Evolutionary conservation across 2,113 vertebrate species (phyloP).

Genomic region (Xenopus laevis): DNA sequence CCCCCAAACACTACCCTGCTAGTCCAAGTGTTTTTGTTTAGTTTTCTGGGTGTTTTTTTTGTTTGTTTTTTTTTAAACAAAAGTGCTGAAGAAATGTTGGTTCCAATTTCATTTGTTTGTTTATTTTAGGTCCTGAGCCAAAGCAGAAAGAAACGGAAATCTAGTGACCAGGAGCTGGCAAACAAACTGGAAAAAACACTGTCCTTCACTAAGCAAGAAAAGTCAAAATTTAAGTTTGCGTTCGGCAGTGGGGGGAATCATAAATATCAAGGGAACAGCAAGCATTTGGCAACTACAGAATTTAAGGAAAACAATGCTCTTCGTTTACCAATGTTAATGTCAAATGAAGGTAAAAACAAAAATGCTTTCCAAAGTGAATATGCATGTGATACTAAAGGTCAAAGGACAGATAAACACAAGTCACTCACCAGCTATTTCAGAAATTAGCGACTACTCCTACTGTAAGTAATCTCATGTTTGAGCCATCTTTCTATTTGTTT

Average conservation of each 20-base stretch:
- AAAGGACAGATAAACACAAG: constrained; percentile 81
- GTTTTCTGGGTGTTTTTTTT: too few relatives aligned
- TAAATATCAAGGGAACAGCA: constrained; percentile 56
- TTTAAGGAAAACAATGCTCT: constrained; percentile 69
- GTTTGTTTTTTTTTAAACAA: too few relatives aligned
- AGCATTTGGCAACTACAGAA: constrained; percentile 60
- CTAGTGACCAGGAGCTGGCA: constrained; percentile 87
- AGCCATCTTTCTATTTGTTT: too few relatives aligned
- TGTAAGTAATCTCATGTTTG: constrained; percentile 72
- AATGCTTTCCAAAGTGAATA: constrained; percentile 71
- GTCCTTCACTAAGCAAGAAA: constrained; percentile 85
- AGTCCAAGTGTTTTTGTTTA: too few relatives aligned
- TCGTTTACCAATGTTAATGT: constrained; percentile 63
- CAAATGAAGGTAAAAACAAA: constrained; percentile 84
- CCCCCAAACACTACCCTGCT: too few relatives aligned
- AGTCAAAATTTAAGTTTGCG: constrained; percentile 73
- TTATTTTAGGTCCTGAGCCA: constrained; percentile 66
- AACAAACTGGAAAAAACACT: constrained; percentile 88
- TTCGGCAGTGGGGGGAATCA: constrained; percentile 65
- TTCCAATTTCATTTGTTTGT: constrained; percentile 38
- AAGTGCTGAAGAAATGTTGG: background rate
- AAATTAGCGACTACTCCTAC: constrained; percentile 94
- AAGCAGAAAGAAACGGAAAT: constrained; percentile 75
- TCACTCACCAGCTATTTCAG: constrained; percentile 83
- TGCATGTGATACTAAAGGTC: constrained; percentile 73